phyloP scores from a whole-genome alignment of 1,140 invertebrate species.

The Cotesia chilonis region DNA sequence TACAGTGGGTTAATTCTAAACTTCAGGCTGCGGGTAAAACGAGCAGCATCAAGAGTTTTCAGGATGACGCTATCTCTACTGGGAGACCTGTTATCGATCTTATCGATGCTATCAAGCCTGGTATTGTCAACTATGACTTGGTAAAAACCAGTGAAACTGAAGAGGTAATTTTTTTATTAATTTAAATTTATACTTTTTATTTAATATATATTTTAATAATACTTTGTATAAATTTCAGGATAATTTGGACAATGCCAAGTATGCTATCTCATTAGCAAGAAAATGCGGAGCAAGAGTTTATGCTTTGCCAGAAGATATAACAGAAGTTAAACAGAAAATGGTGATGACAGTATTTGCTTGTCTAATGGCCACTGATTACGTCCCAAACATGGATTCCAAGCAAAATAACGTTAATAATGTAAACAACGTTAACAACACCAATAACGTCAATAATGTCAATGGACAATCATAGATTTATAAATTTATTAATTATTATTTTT shows the following conservation, averaged over 20 bases:
- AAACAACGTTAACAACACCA: conserved; percentile 34
- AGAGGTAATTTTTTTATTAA: conserved; percentile 73
- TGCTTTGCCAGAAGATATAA: conserved; percentile 98
- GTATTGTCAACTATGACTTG: conserved; percentile 92
- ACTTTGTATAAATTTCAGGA: conserved; percentile 72
- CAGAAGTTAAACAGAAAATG: conserved; percentile 98
- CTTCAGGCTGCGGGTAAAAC: conserved; percentile 81
- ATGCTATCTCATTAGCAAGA: conserved; percentile 96
- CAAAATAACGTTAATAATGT: conserved; percentile 54
- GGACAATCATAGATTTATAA: conserved; percentile 5
- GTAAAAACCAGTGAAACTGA: conserved; percentile 80
- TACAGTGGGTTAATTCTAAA: conserved; percentile 97
- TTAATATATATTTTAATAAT: conserved; percentile 14
- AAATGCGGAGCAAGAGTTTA: conserved; percentile 98
- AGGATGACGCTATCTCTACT: conserved; percentile 85
- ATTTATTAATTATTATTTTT: neutral
- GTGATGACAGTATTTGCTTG: conserved; percentile 99
- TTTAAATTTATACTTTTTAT: neutral
- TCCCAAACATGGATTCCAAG: conserved; percentile 81
- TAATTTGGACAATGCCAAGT: conserved; percentile 95
- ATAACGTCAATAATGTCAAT: conserved; percentile 54
- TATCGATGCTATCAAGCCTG: conserved; percentile 96
- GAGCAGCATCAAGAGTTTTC: conserved; percentile 85
- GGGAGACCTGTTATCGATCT: conserved; percentile 92
- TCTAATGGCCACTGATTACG: conserved; percentile 95